Evolutionary conservation across 2,888 invertebrate genomes (phyloP).

Genomic region (Nezara viridula): DNA sequence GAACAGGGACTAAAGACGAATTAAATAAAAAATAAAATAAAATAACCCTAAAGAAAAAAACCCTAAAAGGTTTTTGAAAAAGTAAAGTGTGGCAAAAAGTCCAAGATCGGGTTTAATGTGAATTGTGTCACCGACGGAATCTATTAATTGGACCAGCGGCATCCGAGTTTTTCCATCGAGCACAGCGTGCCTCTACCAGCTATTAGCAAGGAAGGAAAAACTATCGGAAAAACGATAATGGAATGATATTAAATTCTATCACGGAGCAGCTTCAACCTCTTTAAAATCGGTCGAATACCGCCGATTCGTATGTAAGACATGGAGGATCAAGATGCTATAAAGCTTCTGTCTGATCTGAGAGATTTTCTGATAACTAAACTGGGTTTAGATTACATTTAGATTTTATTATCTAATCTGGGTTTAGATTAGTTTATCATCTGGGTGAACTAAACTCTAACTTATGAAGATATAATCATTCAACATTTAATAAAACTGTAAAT

Average conservation of each 20-base stretch:
- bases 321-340: too few species aligned
- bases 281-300: slow-evolving; percentile 7
- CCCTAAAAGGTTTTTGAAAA: slow-evolving; percentile 14
- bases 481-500: too few species aligned
- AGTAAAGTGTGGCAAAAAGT: slow-evolving; percentile 13
- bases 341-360: not conserved
- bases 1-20: not conserved
- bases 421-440: too few species aligned
- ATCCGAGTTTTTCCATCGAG: slow-evolving; percentile 61
- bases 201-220: slow-evolving; percentile 61
- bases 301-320: not conserved
- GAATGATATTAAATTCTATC: slow-evolving; percentile 63
- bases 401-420: too few species aligned
- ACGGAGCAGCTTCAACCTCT: slow-evolving; percentile 52
- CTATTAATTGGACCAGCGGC: slow-evolving; percentile 63
- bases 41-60: not conserved
- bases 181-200: slow-evolving; percentile 59
- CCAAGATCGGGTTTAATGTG: slow-evolving; percentile 58
- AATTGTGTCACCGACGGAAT: slow-evolving; percentile 63
- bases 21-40: not conserved
- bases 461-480: too few species aligned
- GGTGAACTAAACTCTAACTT: too few species aligned
- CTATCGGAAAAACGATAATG: slow-evolving; percentile 59
- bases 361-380: too few species aligned
- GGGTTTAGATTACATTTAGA: too few species aligned